A percentile compares a stretch with the other conserved stretches of the same genome.
Evolutionary conservation across 2,797 vertebrate species (phyloP).

Genomic region (Cercopithecus hamlyni): DNA sequence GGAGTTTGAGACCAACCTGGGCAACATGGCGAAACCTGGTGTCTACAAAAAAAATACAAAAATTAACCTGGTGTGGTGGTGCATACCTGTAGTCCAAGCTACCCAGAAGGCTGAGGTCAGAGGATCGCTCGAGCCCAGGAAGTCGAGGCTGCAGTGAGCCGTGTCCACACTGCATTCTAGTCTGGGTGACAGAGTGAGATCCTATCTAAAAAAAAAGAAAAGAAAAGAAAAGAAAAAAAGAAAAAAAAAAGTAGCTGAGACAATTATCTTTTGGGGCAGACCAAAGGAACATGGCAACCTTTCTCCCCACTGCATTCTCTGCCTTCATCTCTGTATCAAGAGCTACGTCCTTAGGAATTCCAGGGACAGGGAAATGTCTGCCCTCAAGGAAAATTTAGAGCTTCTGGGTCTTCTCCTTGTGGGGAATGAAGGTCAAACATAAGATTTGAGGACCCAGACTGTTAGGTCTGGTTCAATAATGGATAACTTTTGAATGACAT

Average conservation of each 20-base stretch:
- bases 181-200: neutral
- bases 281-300: neutral
- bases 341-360: neutral
- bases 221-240: too few relatives aligned
- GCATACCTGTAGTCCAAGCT: neutral
- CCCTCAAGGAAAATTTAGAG: neutral
- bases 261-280: neutral
- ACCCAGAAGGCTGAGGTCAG: neutral
- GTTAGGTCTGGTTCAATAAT: neutral
- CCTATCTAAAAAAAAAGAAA: neutral
- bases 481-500: neutral
- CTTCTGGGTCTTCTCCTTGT: neutral
- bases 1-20: neutral
- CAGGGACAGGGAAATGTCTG: neutral
- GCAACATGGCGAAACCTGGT: neutral
- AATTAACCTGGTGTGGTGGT: neutral
- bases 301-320: neutral
- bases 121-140: neutral
- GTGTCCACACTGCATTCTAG: neutral
- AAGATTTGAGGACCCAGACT: neutral
- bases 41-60: neutral
- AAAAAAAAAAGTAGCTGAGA: neutral
- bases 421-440: neutral
- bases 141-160: neutral
- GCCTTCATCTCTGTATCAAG: neutral